These are phyloP conservation scores for Lutjanus erythropterus DNA, from an alignment of 2,113 vertebrate genomes.

Conservation along the genomic window DNA sequence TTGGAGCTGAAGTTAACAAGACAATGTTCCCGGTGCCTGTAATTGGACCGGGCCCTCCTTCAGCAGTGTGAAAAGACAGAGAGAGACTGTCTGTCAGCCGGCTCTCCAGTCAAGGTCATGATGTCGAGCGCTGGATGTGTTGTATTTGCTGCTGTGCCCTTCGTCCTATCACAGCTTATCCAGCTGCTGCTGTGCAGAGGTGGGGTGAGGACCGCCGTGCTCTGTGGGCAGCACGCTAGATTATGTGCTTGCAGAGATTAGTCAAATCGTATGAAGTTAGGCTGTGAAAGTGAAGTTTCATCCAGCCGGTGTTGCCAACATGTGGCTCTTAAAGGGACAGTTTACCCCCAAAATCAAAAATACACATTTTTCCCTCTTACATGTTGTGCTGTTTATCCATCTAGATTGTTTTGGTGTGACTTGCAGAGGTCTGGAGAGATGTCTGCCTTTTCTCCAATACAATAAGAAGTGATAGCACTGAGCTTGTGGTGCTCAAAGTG, in stretches of 20 bases:
- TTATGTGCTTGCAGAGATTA: constrained; percentile 76
- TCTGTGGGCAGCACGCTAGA: constrained; percentile 59
- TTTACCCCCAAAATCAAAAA: too few species aligned
- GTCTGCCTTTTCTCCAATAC: too few species aligned
- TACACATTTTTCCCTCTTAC: too few species aligned
- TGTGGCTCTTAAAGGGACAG: too few species aligned
- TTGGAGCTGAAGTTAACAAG: constrained; percentile 72
- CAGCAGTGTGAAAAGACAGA: constrained; percentile 55
- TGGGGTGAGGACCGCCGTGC: constrained; percentile 24
- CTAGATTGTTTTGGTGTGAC: too few species aligned
- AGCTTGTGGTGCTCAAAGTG: too few species aligned
- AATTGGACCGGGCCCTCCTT: constrained; percentile 67
- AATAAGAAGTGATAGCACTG: too few species aligned
- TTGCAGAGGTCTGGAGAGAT: too few species aligned
- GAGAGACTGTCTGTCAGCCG: constrained; percentile 59
- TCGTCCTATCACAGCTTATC: constrained; percentile 65
- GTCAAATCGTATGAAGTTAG: constrained; percentile 66
- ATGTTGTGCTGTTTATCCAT: too few species aligned
- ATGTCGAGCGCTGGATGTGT: constrained; percentile 56
- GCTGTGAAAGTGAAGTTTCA: constrained; percentile 46
- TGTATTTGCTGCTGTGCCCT: constrained; percentile 38
- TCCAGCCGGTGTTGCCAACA: neutral
- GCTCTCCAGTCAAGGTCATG: constrained; percentile 68
- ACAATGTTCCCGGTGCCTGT: constrained; percentile 68
- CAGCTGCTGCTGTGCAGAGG: constrained; percentile 69